Percentiles rank a stretch among this genome's conserved stretches.
These are phyloP conservation scores for Benitochromis conjunctus DNA, from an alignment of 2,113 vertebrate genomes.

Conservation along the genomic window DNA sequence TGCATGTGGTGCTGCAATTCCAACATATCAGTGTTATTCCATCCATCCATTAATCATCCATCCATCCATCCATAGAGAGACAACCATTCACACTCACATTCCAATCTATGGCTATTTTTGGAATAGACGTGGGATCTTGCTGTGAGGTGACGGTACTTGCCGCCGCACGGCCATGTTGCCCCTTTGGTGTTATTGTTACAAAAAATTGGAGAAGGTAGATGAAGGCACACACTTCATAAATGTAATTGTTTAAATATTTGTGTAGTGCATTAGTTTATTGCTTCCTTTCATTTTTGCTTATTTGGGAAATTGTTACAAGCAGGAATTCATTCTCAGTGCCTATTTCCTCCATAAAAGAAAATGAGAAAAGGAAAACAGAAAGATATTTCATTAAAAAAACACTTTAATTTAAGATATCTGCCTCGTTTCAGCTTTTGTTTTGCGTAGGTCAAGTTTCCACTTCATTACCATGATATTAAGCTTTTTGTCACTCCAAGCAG, in stretches of 20 bases:
- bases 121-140: not conserved
- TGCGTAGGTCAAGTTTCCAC: not conserved
- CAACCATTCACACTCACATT: not conserved
- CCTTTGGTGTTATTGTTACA: not conserved
- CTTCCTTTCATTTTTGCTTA: not conserved
- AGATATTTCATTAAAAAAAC: not conserved
- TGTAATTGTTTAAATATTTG: conserved; percentile 1
- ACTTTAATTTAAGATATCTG: not conserved
- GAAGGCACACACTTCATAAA: not conserved
- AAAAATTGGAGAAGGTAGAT: not conserved
- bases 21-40: not conserved
- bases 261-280: not conserved
- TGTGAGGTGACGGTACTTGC: not conserved
- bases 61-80: not conserved
- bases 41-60: not conserved
- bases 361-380: not conserved
- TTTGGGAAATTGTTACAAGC: not conserved
- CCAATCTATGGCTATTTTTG: not conserved
- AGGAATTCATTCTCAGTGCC: not conserved
- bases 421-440: not conserved
- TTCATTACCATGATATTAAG: not conserved
- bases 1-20: not conserved
- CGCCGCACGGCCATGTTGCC: not conserved
- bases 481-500: not conserved
- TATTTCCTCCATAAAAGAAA: not conserved